These are phyloP conservation scores for Macrotrachela quadricornifera DNA, from an alignment of 1,140 invertebrate species.

Conservation along the genomic window DNA sequence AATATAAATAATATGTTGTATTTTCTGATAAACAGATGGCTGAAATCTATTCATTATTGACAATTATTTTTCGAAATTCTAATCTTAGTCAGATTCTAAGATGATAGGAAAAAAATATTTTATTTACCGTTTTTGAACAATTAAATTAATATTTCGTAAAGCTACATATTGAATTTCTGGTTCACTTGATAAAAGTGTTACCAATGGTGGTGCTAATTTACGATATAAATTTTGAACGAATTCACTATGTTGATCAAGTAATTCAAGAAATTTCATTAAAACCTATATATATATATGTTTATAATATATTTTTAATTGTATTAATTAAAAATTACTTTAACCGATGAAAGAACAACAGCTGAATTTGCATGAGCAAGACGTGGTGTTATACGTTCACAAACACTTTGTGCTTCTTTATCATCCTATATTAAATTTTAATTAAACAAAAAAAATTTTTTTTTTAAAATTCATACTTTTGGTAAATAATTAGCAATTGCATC, in stretches of 20 bases:
- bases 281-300: too few species aligned
- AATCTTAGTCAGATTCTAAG: too few species aligned
- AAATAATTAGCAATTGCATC: slow-evolving; percentile 91
- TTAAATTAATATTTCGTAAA: slow-evolving; percentile 88
- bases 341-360: slow-evolving; percentile 92
- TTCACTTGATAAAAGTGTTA: slow-evolving; percentile 87
- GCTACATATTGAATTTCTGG: slow-evolving; percentile 98
- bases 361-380: slow-evolving; percentile 94
- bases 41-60: too few species aligned
- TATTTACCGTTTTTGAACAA: slow-evolving; percentile 67
- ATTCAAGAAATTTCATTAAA: slow-evolving; percentile 90
- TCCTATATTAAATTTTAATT: too few species aligned
- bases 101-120: too few species aligned
- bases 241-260: slow-evolving; percentile 72
- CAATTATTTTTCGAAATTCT: too few species aligned
- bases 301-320: too few species aligned
- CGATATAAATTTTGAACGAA: slow-evolving; percentile 51
- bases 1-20: too few species aligned
- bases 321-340: too few species aligned
- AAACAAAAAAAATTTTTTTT: too few species aligned
- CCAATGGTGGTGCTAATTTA: slow-evolving; percentile 91
- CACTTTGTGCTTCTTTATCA: slow-evolving; percentile 20
- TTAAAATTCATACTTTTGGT: slow-evolving; percentile 38
- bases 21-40: too few species aligned
- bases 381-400: slow-evolving; percentile 92